These are phyloP conservation scores for Wasmannia auropunctata DNA, from an alignment of 1,140 invertebrate species.

Conservation along the genomic window DNA sequence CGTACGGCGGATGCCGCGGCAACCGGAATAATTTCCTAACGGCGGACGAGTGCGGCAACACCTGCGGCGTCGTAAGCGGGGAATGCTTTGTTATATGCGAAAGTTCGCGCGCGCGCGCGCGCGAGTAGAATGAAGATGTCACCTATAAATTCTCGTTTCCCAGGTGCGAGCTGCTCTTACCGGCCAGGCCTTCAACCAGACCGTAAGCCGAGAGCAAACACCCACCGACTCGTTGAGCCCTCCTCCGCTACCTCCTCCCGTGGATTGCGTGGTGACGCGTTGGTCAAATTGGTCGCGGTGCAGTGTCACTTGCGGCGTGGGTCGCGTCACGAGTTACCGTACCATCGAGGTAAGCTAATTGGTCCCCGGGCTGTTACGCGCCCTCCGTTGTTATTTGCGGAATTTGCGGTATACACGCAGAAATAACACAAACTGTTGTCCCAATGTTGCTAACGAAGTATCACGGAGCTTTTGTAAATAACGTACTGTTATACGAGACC, in stretches of 20 bases:
- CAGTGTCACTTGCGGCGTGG: slow-evolving; percentile 89
- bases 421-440: neutral
- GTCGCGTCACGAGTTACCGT: slow-evolving; percentile 86
- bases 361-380: neutral
- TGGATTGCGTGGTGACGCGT: slow-evolving; percentile 89
- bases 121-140: neutral
- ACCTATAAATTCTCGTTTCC: neutral
- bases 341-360: slow-evolving; percentile 85
- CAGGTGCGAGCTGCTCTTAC: slow-evolving; percentile 67
- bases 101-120: neutral
- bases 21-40: slow-evolving; percentile 95
- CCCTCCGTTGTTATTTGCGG: neutral
- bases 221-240: neutral
- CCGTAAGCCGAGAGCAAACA: neutral
- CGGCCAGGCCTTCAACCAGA: slow-evolving; percentile 42
- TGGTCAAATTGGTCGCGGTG: slow-evolving; percentile 93
- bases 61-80: slow-evolving; percentile 88
- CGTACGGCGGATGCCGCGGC: slow-evolving; percentile 95
- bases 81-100: neutral
- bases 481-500: neutral
- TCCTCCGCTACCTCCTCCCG: slow-evolving; percentile 68
- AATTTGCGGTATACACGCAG: neutral
- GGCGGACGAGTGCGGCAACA: slow-evolving; percentile 90
- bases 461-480: neutral
- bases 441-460: slow-evolving; percentile 30